Conservation (phyloP, 2,888 invertebrate genomes). For the Drosophila kanekoi region DNA sequence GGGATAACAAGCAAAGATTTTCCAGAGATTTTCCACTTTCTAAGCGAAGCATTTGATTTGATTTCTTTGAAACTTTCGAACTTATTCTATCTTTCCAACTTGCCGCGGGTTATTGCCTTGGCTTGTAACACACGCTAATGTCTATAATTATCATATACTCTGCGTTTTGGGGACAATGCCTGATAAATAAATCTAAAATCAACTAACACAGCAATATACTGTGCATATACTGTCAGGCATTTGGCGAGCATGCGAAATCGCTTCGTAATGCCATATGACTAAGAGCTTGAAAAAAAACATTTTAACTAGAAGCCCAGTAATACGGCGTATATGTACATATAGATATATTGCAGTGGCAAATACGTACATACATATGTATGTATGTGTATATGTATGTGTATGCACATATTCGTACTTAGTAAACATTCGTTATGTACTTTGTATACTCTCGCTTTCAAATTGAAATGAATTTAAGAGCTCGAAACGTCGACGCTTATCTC, state of each 20-base stretch:
- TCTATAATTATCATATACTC: no score
- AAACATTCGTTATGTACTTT: conserved; percentile 29
- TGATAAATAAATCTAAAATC: conserved; percentile 16
- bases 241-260: conserved; percentile 19
- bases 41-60: no score
- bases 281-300: conserved; percentile 22
- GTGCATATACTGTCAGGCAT: neutral
- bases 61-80: no score
- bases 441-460: conserved; percentile 54
- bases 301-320: conserved; percentile 17
- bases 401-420: conserved; percentile 12
- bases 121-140: no score
- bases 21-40: no score
- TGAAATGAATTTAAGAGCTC: conserved; percentile 46
- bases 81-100: no score
- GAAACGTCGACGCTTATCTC: conserved; percentile 45
- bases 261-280: conserved; percentile 25
- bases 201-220: conserved; percentile 1
- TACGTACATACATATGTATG: neutral
- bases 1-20: no score
- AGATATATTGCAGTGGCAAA: conserved; percentile 25
- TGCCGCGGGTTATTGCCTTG: no score
- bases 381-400: neutral
- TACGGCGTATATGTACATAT: neutral
- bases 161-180: conserved; percentile 7